Evolutionary conservation across 2,113 vertebrate species (phyloP).

Genomic region (Benitochromis conjunctus): DNA sequence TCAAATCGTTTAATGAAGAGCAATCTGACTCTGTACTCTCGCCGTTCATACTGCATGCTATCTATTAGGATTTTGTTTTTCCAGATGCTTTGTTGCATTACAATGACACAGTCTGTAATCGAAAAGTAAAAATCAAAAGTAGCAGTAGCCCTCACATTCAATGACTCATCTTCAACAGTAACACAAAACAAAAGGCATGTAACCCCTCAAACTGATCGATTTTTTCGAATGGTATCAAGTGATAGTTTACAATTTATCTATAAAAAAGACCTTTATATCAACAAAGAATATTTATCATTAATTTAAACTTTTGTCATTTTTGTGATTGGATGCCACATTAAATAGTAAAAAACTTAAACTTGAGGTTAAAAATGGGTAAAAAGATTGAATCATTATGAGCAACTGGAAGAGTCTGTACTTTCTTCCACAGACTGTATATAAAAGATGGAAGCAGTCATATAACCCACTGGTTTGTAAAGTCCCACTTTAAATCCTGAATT

Average conservation of each 20-base stretch:
- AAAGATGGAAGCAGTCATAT: not conserved
- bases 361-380: not conserved
- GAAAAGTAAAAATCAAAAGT: not conserved
- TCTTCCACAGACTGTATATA: not conserved
- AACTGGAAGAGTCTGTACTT: not conserved
- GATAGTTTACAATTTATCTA: not conserved
- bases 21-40: slow-evolving; percentile 67
- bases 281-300: not conserved
- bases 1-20: slow-evolving; percentile 75
- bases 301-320: not conserved
- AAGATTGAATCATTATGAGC: not conserved
- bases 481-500: not conserved
- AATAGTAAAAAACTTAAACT: not conserved
- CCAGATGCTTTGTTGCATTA: slow-evolving; percentile 27
- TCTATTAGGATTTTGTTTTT: slow-evolving; percentile 53
- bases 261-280: not conserved
- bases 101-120: not conserved
- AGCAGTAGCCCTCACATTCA: not conserved
- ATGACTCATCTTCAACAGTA: not conserved
- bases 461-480: not conserved
- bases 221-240: not conserved
- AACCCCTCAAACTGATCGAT: not conserved
- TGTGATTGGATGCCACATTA: not conserved
- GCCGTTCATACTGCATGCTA: slow-evolving; percentile 18
- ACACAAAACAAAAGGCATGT: not conserved